These are phyloP conservation scores for Redunca redunca DNA, from an alignment of 2,113 vertebrate species.

Conservation along the genomic window DNA sequence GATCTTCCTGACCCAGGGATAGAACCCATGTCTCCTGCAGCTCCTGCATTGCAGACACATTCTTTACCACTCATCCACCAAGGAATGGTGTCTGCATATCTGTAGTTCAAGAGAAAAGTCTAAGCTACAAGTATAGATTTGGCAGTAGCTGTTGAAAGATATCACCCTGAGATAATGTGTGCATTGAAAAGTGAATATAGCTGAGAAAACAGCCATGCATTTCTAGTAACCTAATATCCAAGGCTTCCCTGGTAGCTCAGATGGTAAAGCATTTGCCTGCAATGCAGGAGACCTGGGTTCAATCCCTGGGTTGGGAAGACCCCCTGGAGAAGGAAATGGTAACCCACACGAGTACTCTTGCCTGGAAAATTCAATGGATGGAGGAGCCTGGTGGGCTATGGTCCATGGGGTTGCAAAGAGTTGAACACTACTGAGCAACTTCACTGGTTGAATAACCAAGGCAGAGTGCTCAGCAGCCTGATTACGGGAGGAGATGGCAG, in stretches of 20 bases:
- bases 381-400: too few species aligned
- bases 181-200: not conserved
- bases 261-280: too few species aligned
- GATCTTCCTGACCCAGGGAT: not conserved
- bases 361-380: too few species aligned
- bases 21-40: not conserved
- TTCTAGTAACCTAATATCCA: not conserved
- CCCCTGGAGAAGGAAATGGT: too few species aligned
- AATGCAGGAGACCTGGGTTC: too few species aligned
- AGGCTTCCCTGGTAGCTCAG: not conserved
- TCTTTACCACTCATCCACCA: not conserved
- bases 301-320: too few species aligned
- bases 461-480: not conserved
- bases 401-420: too few species aligned
- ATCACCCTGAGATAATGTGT: not conserved
- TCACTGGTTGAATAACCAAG: not conserved
- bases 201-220: not conserved
- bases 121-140: not conserved
- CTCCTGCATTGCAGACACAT: not conserved
- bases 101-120: not conserved
- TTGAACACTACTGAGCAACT: too few species aligned
- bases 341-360: too few species aligned
- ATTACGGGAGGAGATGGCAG: not conserved
- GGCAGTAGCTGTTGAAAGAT: not conserved
- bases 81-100: not conserved